phyloP scores from a whole-genome alignment of 2,888 invertebrate species.

The Lottia gigantea region DNA sequence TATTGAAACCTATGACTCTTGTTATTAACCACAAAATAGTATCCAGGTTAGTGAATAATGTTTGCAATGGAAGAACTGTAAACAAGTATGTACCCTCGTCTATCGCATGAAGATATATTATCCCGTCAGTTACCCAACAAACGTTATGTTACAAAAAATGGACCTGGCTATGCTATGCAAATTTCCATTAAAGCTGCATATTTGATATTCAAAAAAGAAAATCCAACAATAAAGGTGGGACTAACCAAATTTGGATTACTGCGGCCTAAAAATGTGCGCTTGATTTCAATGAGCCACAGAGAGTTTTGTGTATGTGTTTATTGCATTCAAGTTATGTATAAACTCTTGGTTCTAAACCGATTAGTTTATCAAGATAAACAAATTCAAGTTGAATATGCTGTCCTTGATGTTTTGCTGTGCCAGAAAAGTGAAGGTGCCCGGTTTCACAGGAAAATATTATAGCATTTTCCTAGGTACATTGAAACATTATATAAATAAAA shows the following conservation, averaged over 20 bases:
- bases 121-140: slow-evolving; percentile 28
- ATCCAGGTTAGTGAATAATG: too few relatives aligned
- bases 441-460: slow-evolving; percentile 1
- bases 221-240: too few relatives aligned
- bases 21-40: too few relatives aligned
- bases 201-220: too few relatives aligned
- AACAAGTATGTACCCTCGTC: too few relatives aligned
- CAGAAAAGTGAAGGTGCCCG: background rate
- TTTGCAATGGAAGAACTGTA: too few relatives aligned
- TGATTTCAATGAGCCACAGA: background rate
- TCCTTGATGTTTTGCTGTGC: background rate
- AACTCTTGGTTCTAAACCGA: slow-evolving; percentile 1
- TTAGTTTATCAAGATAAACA: background rate
- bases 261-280: background rate
- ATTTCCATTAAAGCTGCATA: background rate
- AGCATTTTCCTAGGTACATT: too few relatives aligned
- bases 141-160: slow-evolving; percentile 32
- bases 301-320: background rate
- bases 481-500: too few relatives aligned
- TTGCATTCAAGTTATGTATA: background rate
- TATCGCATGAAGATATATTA: slow-evolving; percentile 26
- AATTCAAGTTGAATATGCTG: background rate
- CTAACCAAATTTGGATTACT: too few relatives aligned
- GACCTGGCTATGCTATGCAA: slow-evolving; percentile 31
- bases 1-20: too few relatives aligned